Base-by-base conservation (phyloP, 1,140 invertebrate genomes). In the Danaus plexippus region DNA sequence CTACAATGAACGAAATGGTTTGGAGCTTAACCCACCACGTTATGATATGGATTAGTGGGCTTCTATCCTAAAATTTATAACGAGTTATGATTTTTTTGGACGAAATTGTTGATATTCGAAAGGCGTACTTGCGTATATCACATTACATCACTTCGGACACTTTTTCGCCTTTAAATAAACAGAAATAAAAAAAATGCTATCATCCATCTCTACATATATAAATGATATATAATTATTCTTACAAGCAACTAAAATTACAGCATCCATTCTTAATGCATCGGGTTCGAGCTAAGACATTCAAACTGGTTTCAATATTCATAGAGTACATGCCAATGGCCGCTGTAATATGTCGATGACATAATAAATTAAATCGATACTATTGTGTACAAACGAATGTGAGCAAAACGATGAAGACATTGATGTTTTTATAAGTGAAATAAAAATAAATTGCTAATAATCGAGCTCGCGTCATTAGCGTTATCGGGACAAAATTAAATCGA, bases 221-320 rank as follows among this genome's bases (percentile, higher is more conserved):
- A 12, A 47, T 15, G 11, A 45, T 45, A 45, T 12, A 12, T 47
- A 15, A 47, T 47, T 47, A 47, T 15, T 15, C 9, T 47, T 12
- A 9, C 15, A 47, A 47, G 45, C 45, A 45, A 41, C 10, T 42
- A 40, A n/a, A 52, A 41, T 11, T 52, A 42, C 9, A 9, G 11
- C 42, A 40, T 52, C 13, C 44, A 13, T 18, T 41, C 49, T 9
- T 49, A 48, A 13, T 15, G 15, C 11, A 47, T 47, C 40, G 8
- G 18, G 46, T 13, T 32, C 22, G 22, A 32, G 44, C 41, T 43
- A 22, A 52, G 12, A 51, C 43, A 47, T 60, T 51, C 55, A 52
- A 77, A 79, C 76, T 63, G 73, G 77, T 80, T 80, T 75, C 66
- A 69, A 75, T 80, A 77, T 80, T 79, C 77, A 79, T 77, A 77